Percentiles rank a stretch among this genome's conserved stretches.
phyloP scores from a whole-genome alignment of 2,113 vertebrate species.

The Xiphophorus couchianus region DNA sequence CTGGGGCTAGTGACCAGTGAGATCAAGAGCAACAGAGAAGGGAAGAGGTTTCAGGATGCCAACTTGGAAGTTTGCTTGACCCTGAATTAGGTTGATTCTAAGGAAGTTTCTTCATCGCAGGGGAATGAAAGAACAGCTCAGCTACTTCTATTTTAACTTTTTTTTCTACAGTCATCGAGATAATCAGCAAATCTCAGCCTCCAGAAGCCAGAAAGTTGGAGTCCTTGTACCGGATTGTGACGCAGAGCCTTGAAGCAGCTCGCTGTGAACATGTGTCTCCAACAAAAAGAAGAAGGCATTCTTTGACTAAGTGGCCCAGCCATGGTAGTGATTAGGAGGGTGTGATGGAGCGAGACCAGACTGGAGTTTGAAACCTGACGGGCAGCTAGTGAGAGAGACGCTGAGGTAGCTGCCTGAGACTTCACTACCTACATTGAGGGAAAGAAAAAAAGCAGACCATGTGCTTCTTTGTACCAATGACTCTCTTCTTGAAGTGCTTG shows the following conservation, averaged over 20 bases:
- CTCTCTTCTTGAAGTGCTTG: constrained; percentile 31
- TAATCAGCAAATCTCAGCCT: constrained; percentile 19
- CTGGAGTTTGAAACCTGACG: constrained; percentile 32
- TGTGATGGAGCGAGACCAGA: constrained; percentile 66
- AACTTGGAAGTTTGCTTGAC: constrained; percentile 20
- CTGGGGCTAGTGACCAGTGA: constrained; percentile 55
- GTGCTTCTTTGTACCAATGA: constrained; percentile 53
- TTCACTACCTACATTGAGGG: constrained; percentile 42
- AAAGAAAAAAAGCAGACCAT: constrained; percentile 64
- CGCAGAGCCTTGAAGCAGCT: constrained; percentile 32
- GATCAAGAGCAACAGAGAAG: constrained; percentile 39
- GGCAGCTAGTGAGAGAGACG: constrained; percentile 34
- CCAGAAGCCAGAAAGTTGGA: constrained; percentile 15
- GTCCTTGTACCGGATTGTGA: constrained; percentile 28
- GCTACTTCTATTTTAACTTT: constrained; percentile 13
- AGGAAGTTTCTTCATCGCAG: constrained; percentile 24
- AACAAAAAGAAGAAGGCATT: constrained; percentile 69
- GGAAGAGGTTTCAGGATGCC: constrained; percentile 44
- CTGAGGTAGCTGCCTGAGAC: constrained; percentile 51
- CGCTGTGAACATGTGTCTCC: constrained; percentile 60
- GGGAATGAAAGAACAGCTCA: neutral
- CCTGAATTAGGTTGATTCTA: constrained; percentile 9
- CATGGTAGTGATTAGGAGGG: constrained; percentile 70
- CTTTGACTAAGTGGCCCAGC: constrained; percentile 72
- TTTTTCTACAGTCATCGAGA: constrained; percentile 21